Conservation (phyloP, 2,888 invertebrate genomes). For the Dasysyrphus albostriatus region DNA sequence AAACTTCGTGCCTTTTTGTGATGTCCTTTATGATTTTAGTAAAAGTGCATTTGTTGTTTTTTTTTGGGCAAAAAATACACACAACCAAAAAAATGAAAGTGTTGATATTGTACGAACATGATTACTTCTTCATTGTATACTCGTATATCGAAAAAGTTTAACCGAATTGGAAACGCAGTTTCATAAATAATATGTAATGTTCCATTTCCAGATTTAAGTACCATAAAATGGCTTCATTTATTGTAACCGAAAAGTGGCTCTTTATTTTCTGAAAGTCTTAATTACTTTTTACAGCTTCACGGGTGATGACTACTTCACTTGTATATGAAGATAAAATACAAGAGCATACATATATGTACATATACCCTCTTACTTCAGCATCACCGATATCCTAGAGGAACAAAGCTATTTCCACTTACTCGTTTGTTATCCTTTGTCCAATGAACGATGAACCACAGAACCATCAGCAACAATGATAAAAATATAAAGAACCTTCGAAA, state of each 20-base stretch:
- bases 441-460: conserved; percentile 53
- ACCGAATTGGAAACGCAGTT: neutral
- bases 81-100: no score
- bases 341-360: no score
- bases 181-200: neutral
- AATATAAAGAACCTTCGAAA: conserved; percentile 23
- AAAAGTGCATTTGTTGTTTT: no score
- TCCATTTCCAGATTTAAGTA: conserved; percentile 3
- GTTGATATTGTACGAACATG: no score
- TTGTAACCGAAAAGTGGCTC: conserved; percentile 29
- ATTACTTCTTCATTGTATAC: no score
- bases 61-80: no score
- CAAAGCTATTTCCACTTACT: conserved; percentile 41
- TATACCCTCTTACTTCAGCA: neutral
- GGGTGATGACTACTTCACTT: conserved; percentile 29
- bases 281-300: conserved; percentile 56
- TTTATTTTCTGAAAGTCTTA: conserved; percentile 58
- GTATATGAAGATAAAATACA: conserved; percentile 12
- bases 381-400: neutral
- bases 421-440: conserved; percentile 48
- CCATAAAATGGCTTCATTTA: conserved; percentile 23
- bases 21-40: no score
- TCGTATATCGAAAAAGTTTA: neutral
- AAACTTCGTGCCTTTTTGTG: no score
- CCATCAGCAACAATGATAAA: conserved; percentile 39